Base-by-base conservation (phyloP, 2,113 vertebrate genomes). In the Nematolebias whitei region DNA sequence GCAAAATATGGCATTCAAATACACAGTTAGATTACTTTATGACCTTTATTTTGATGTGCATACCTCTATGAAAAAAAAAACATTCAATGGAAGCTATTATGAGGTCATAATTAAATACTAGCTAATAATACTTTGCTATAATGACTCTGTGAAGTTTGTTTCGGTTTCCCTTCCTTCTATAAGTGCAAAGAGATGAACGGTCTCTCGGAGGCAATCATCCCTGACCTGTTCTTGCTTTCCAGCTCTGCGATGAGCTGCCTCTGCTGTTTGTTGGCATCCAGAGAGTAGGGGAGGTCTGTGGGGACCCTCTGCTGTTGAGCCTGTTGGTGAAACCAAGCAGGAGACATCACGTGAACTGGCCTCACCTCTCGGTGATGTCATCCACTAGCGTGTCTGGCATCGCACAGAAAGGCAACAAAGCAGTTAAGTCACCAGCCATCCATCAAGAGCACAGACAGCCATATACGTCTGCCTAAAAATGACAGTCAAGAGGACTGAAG, bases 241-340 rank as follows among this genome's bases (percentile, higher is more conserved):
- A 99, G 95, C 89, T 99, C 98, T 12, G 97, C 97, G 32, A 99
- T 99, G 84, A 99, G 94, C 87, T 98, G 97, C 82, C 96, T 91
- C 80, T 99, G 97, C 47, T 99, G 96, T 83, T 97, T 99, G 87
- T 98, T 99, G 80, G 95, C 93, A 76, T 99, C 98, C 38, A 99
- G 94, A 90, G 95, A 96, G 86, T 94, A 95, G 80, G 95, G 94
- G 61, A 98, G 93, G 88, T 99, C 98, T 65, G 95, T 90, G 32
- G 95, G 92, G 50, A 91, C 90, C 87, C 96, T 94, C 84, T 96
- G 96, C 90, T 96, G 95, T 48, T 92, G 81, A 40, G 92, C 93
- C 87, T 96, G 95, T 73, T 59, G 84, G 72, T 91, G 85, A 74
- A 83, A 82, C 55, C 78, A 73, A 83, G 73, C 62, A 64, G 55